phyloP scores from a whole-genome alignment of 1,140 invertebrate genomes.

The Drosophila orosa region DNA sequence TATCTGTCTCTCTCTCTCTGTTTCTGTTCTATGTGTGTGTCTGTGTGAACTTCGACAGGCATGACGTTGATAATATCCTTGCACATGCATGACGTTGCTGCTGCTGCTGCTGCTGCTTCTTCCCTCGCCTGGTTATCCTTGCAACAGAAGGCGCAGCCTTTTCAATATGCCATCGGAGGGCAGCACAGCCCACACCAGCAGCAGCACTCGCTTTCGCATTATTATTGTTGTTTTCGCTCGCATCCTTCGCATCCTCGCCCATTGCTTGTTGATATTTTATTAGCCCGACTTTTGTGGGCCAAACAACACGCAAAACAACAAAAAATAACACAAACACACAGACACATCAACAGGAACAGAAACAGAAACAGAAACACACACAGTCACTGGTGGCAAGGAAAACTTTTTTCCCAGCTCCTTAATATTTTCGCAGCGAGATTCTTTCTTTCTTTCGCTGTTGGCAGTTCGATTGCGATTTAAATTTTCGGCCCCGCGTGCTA shows the following conservation, averaged over 20 bases:
- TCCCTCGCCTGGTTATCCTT: conserved; percentile 61
- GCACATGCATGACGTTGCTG: conserved; percentile 78
- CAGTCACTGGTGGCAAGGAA: conserved; percentile 22
- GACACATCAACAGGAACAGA: conserved; percentile 9
- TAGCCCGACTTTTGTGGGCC: conserved; percentile 57
- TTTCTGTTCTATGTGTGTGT: conserved; percentile 15
- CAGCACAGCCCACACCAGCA: conserved; percentile 30
- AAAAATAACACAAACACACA: conserved; percentile 21
- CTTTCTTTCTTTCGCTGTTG: conserved; percentile 2
- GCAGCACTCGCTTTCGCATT: conserved; percentile 45
- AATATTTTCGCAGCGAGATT: conserved; percentile 24
- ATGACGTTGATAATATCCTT: conserved; percentile 83
- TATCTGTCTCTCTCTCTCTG: conserved; percentile 7
- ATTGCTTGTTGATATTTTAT: conserved; percentile 80
- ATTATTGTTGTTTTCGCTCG: conserved; percentile 49
- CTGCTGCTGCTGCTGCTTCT: conserved; percentile 44
- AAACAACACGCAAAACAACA: conserved; percentile 46
- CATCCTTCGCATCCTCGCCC: conserved; percentile 24
- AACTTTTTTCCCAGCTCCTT: conserved; percentile 51
- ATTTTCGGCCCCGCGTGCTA: conserved; percentile 66
- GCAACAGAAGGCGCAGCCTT: conserved; percentile 51
- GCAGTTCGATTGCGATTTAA: conserved; percentile 66
- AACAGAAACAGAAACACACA: conserved; percentile 17
- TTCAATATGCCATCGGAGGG: conserved; percentile 59
- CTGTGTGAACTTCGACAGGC: conserved; percentile 64